phyloP scores from a whole-genome alignment of 2,888 invertebrate genomes.

The Pimpla rufipes region DNA sequence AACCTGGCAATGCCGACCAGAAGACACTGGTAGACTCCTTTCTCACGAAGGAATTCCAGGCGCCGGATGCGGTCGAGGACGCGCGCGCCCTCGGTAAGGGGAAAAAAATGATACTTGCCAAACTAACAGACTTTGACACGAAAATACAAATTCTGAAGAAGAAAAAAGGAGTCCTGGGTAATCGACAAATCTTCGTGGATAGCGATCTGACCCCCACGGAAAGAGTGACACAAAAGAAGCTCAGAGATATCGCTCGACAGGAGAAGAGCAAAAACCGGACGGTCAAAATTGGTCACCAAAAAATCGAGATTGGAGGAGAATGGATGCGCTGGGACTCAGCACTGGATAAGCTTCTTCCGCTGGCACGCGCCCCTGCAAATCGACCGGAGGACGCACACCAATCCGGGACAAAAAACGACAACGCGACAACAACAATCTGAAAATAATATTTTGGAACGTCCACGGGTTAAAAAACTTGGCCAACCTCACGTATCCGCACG shows the following conservation, averaged over 20 bases:
- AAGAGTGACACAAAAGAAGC: conserved; percentile 1
- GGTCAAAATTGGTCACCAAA: neutral
- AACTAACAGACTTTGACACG: neutral
- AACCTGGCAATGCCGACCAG: neutral
- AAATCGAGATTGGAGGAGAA: conserved; percentile 15
- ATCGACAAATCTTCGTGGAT: conserved; percentile 5
- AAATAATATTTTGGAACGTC: conserved; percentile 14
- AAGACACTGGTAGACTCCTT: conserved; percentile 5
- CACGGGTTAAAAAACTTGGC: conserved; percentile 12
- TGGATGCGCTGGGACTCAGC: no score
- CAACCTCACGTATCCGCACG: neutral
- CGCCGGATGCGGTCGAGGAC: no score
- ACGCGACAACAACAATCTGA: neutral
- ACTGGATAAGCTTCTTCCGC: no score
- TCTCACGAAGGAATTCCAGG: conserved; percentile 8
- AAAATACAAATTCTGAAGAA: conserved; percentile 17
- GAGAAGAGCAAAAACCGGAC: neutral
- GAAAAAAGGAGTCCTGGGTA: neutral
- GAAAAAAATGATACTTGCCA: neutral
- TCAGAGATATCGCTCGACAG: conserved; percentile 7
- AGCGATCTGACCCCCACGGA: conserved; percentile 1
- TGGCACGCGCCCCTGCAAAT: no score
- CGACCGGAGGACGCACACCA: no score
- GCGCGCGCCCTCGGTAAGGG: no score
- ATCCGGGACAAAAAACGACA: neutral